Evolutionary conservation across 2,797 vertebrate species (phyloP).

Genomic region (Girardinus metallicus): DNA sequence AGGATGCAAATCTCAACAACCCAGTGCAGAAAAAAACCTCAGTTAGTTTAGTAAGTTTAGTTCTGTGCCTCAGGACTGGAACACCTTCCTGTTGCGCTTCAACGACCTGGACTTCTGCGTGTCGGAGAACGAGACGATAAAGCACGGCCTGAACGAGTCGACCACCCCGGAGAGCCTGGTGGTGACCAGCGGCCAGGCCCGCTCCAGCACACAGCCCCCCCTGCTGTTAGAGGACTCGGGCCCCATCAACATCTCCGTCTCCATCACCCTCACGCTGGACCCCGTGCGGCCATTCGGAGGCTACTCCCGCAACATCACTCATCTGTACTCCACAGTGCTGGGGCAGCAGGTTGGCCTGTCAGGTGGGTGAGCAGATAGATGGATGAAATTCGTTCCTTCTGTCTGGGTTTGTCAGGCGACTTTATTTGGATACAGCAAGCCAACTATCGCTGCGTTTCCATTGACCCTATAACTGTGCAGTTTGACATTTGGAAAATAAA

Average conservation of each 20-base stretch:
- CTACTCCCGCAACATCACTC: conserved; percentile 96
- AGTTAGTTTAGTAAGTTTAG: not conserved
- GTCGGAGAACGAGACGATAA: conserved; percentile 97
- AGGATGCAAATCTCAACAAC: conserved; percentile 24
- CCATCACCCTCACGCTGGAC: conserved; percentile 94
- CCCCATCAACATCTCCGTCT: conserved; percentile 93
- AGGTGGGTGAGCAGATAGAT: conserved; percentile 73
- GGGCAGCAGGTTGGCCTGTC: conserved; percentile 95
- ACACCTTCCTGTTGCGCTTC: conserved; percentile 94
- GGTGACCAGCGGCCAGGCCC: conserved; percentile 88
- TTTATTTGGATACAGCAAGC: not conserved
- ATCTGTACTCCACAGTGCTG: conserved; percentile 91
- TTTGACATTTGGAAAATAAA: too few relatives aligned
- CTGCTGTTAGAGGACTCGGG: conserved; percentile 91
- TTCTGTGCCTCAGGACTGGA: conserved; percentile 89
- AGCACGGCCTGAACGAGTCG: conserved; percentile 94
- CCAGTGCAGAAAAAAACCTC: too few relatives aligned
- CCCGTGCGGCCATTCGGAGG: conserved; percentile 93
- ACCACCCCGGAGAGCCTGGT: conserved; percentile 89
- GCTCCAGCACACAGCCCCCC: conserved; percentile 89
- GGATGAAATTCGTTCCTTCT: conserved; percentile 3
- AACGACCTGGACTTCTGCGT: conserved; percentile 98
- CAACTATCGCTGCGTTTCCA: conserved; percentile 23
- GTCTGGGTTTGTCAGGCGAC: not conserved
- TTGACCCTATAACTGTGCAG: too few relatives aligned